Base-by-base conservation (phyloP, 2,888 invertebrate species). In the Hypsopygia costalis region DNA sequence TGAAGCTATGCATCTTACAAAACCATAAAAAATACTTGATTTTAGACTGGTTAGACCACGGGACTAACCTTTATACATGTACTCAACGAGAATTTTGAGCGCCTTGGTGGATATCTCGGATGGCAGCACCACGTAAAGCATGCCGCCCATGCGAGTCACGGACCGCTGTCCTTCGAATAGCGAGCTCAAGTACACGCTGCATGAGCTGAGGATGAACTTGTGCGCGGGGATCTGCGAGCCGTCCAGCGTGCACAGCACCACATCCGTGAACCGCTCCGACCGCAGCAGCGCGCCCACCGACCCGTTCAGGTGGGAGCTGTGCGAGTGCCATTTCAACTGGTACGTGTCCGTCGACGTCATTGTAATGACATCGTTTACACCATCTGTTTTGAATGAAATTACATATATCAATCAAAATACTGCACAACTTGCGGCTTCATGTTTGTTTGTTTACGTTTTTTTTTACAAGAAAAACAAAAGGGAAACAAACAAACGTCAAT, bases 251-350 rank as follows among this genome's bases (percentile, higher is more conserved):
- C 95, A 94, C 43, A 96, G 80, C 46, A 94, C 91, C 41, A 95
- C 95, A 74, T 96, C 96, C 32, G 95, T 94, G 71, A 94, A 96
- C 53, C 94, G 91, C 69, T 95, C 95, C 62, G 94, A 94, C 45
- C 94, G 93, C 10, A 93, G 91, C 62, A 94, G 78, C 10, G 94
- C 93, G 44, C 95, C 94, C 36, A 96, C 94, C 47, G 95, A 95
- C 37, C 94, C 92, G 80, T 95, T 95, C 60, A 96, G 89, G 82
- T 95, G 94, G 21, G 93, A 91, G 62, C 93, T 92, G 88, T 95
- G 95, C 53, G 95, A 95, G 79, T 95, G 94, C 96, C 96, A 96
- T 90, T 96, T 96, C 39, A 96, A 89, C 80, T 96, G 95, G 78
- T 95, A 96, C 61, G 95, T 96, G 78, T 96, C 96, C 62, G 91